Conservation (phyloP, 2,888 invertebrate species). For the Athalia cordata region DNA sequence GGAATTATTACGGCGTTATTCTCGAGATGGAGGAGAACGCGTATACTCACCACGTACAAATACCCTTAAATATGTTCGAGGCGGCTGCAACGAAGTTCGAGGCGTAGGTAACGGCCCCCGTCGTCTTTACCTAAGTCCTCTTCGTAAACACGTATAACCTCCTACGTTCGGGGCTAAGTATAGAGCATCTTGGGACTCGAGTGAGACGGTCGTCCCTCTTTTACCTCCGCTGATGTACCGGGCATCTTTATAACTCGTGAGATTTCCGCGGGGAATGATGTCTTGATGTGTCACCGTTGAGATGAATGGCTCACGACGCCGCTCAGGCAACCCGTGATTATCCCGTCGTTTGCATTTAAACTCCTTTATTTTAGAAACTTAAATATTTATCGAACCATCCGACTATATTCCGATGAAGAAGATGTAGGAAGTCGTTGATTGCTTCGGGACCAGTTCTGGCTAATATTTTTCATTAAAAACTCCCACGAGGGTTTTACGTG, state of each 20-base stretch:
- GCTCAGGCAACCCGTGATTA: constrained; percentile 54
- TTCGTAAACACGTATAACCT: constrained; percentile 65
- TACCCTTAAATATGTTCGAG: constrained; percentile 3
- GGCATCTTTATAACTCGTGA: constrained; percentile 53
- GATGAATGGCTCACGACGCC: constrained; percentile 43
- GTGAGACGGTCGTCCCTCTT: constrained; percentile 6
- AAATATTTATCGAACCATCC: constrained; percentile 25
- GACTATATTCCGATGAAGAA: constrained; percentile 20
- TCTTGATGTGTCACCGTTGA: constrained; percentile 62
- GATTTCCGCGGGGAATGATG: constrained; percentile 58
- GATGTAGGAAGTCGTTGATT: constrained; percentile 37
- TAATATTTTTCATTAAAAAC: constrained; percentile 20
- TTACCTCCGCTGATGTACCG: too few species aligned
- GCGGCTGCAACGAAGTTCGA: background rate
- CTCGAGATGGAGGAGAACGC: background rate
- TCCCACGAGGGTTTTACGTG: constrained; percentile 21
- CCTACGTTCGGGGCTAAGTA: constrained; percentile 55
- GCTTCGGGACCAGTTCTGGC: constrained; percentile 19
- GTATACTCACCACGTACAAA: background rate
- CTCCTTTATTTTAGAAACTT: constrained; percentile 48
- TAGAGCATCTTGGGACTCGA: constrained; percentile 41
- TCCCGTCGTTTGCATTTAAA: constrained; percentile 53
- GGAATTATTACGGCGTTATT: background rate
- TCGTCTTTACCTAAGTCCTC: constrained; percentile 57
- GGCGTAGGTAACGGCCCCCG: constrained; percentile 54